phyloP scores from a whole-genome alignment of 2,888 invertebrate species.

The Polylopha cassiicola region DNA sequence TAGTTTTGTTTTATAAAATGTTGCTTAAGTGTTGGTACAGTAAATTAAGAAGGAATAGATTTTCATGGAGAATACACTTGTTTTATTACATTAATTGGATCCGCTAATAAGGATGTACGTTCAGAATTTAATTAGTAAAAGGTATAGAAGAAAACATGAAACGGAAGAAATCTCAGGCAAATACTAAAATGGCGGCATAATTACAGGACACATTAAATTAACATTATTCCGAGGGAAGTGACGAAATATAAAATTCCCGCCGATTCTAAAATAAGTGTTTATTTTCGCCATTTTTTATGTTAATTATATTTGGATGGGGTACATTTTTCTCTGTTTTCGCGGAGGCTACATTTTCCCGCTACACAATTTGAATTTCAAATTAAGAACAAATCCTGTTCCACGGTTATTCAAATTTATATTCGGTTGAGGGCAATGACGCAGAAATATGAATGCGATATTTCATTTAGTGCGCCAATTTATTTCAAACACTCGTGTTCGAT shows the following conservation, averaged over 20 bases:
- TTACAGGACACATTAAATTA: slow-evolving; percentile 32
- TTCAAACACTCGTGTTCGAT: slow-evolving; percentile 42
- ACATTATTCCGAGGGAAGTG: slow-evolving; percentile 30
- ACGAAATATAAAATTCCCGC: slow-evolving; percentile 33
- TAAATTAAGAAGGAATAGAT: no score
- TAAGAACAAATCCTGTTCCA: slow-evolving; percentile 56
- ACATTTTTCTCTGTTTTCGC: slow-evolving; percentile 58
- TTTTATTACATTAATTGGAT: no score
- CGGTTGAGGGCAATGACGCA: slow-evolving; percentile 57
- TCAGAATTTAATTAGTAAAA: no score
- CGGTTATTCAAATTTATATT: slow-evolving; percentile 63
- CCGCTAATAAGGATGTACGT: no score
- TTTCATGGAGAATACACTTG: no score
- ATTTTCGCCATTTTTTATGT: slow-evolving; percentile 55
- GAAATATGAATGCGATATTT: slow-evolving; percentile 65
- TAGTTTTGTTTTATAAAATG: neutral
- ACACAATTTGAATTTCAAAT: slow-evolving; percentile 67
- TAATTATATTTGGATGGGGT: slow-evolving; percentile 62
- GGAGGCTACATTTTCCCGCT: slow-evolving; percentile 54
- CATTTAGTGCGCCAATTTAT: slow-evolving; percentile 53
- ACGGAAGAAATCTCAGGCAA: slow-evolving; percentile 1
- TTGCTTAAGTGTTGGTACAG: no score
- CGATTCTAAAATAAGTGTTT: slow-evolving; percentile 49
- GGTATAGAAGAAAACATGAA: no score
- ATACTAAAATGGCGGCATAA: slow-evolving; percentile 16